Evolutionary conservation across 2,888 invertebrate species (phyloP).

Genomic region (Rotaria macrura): DNA sequence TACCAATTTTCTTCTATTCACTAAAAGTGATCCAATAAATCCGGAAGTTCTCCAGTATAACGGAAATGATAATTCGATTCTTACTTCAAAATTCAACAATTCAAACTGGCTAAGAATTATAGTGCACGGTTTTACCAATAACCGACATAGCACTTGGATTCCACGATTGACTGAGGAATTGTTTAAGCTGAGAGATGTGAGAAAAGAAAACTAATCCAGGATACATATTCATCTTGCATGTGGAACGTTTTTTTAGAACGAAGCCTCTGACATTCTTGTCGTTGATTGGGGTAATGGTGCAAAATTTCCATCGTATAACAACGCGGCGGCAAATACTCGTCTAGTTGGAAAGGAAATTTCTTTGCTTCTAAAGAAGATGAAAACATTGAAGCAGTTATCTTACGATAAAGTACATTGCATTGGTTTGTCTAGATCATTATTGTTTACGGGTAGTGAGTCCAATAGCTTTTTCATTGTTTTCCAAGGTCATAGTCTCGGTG

Average conservation of each 20-base stretch:
- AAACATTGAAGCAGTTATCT: neutral
- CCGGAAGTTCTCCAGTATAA: constrained; percentile 10
- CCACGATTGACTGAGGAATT: neutral
- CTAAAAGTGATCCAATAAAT: neutral
- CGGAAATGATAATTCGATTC: neutral
- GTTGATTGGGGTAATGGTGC: constrained; percentile 35
- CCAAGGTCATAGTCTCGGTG: constrained; percentile 33
- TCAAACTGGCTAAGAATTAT: constrained; percentile 25
- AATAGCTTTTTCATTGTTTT: neutral
- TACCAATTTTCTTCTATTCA: constrained; percentile 28
- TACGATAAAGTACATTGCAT: constrained; percentile 30
- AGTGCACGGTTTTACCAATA: constrained; percentile 31
- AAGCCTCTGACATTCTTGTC: constrained; percentile 32
- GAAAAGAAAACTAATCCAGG: no score
- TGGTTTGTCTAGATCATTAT: neutral
- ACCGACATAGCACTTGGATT: constrained; percentile 18
- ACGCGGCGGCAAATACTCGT: constrained; percentile 34
- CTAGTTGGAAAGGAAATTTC: constrained; percentile 32
- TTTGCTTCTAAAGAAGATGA: constrained; percentile 21
- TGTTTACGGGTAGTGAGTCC: no score
- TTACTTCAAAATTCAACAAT: neutral
- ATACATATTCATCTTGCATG: no score
- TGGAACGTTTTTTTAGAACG: no score
- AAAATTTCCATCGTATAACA: constrained; percentile 29
- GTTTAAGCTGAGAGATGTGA: neutral